Conservation (phyloP, 2,888 invertebrate genomes). For the Masnerella sp. region DNA sequence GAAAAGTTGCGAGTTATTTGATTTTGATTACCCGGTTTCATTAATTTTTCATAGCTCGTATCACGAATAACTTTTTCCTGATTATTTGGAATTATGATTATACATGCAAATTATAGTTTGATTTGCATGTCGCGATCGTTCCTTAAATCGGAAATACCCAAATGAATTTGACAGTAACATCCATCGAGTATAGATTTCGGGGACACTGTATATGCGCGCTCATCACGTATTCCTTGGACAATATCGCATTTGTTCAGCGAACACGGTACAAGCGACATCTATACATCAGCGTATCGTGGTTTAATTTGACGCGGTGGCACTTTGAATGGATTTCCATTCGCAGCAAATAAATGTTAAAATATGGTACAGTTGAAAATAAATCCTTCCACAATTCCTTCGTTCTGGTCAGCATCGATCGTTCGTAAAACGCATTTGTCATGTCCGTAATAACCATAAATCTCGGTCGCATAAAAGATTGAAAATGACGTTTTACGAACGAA, state of each 20-base stretch:
- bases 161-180: neutral
- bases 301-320: constrained; percentile 39
- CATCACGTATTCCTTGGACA: constrained; percentile 25
- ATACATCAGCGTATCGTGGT: constrained; percentile 28
- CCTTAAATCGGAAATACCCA: neutral
- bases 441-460: constrained; percentile 49
- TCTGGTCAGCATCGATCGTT: constrained; percentile 40
- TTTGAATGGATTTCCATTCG: constrained; percentile 46
- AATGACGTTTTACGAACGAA: constrained; percentile 38
- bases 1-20: too few species aligned
- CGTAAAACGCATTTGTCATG: constrained; percentile 39
- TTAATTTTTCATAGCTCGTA: too few species aligned
- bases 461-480: constrained; percentile 42
- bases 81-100: too few species aligned
- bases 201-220: neutral
- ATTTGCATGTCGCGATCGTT: too few species aligned
- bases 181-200: neutral
- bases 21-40: too few species aligned
- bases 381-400: constrained; percentile 38
- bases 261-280: constrained; percentile 19
- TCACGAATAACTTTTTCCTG: too few species aligned
- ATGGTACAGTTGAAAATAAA: constrained; percentile 43
- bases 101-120: neutral
- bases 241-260: constrained; percentile 7
- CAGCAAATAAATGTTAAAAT: constrained; percentile 43